Conservation (phyloP, 2,888 invertebrate genomes). For the Operophtera brumata region DNA sequence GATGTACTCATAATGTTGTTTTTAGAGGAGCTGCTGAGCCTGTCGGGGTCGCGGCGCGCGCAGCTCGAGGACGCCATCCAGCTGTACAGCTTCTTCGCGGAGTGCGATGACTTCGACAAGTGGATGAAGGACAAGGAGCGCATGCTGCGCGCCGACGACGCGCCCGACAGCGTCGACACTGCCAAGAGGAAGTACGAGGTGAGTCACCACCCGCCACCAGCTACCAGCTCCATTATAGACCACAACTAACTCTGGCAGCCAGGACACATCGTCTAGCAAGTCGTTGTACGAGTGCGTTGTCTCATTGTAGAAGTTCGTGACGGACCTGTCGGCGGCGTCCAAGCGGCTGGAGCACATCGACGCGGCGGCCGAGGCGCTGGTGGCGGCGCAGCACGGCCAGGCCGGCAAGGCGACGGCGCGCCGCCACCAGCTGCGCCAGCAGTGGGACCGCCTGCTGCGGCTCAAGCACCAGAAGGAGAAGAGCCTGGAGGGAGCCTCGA, state of each 20-base stretch:
- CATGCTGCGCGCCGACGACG: slow-evolving; percentile 90
- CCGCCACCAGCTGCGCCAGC: slow-evolving; percentile 91
- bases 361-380: slow-evolving; percentile 91
- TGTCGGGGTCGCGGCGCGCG: slow-evolving; percentile 89
- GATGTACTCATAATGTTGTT: too few relatives aligned
- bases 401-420: slow-evolving; percentile 80
- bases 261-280: too few relatives aligned
- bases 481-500: slow-evolving; percentile 93
- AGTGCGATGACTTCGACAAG: slow-evolving; percentile 98
- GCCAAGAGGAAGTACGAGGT: slow-evolving; percentile 97
- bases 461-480: slow-evolving; percentile 94
- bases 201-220: too few relatives aligned
- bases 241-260: too few relatives aligned
- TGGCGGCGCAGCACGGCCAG: slow-evolving; percentile 92
- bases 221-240: too few relatives aligned
- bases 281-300: too few relatives aligned
- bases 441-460: slow-evolving; percentile 93
- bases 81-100: slow-evolving; percentile 95
- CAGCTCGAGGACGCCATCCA: slow-evolving; percentile 95
- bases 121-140: slow-evolving; percentile 98
- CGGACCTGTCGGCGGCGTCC: slow-evolving; percentile 96
- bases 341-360: slow-evolving; percentile 95
- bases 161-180: slow-evolving; percentile 93
- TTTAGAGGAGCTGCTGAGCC: slow-evolving; percentile 85
- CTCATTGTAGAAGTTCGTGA: slow-evolving; percentile 88